A percentile compares a stretch with the other conserved stretches of the same genome.
Evolutionary conservation across 37 sponge, comb jelly and placozoan species (phyloP).

Genomic region (Chondrosia reniformis): DNA sequence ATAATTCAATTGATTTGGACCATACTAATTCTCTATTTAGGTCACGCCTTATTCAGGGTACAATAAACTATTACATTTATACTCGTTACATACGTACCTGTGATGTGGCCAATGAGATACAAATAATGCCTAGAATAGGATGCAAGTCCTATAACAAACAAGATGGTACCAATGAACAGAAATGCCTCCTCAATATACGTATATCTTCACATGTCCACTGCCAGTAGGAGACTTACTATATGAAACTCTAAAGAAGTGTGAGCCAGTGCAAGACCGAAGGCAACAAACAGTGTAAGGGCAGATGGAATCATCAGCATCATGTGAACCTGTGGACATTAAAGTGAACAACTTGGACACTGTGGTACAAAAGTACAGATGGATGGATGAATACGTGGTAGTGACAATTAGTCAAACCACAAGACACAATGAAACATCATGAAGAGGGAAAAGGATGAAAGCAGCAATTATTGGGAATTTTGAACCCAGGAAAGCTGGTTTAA

Average conservation of each 20-base stretch:
- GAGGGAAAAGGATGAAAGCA: not conserved
- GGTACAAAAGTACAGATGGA: too few species aligned
- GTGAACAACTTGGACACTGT: too few species aligned
- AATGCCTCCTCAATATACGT: too few species aligned
- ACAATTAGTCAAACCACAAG: not conserved
- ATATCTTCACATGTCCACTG: too few species aligned
- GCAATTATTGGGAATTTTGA: not conserved
- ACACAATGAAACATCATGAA: not conserved
- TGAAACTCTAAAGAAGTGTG: constrained; percentile 19
- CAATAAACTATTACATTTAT: not conserved
- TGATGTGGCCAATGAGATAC: not conserved
- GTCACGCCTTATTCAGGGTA: not conserved
- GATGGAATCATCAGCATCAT: not conserved
- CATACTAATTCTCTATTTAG: not conserved
- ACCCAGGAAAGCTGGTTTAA: too few species aligned
- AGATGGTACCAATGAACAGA: too few species aligned
- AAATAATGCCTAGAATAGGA: not conserved
- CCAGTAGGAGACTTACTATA: not conserved
- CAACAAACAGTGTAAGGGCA: not conserved
- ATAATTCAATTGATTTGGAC: not conserved
- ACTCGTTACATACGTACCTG: not conserved
- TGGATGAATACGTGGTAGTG: not conserved
- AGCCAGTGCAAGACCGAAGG: not conserved
- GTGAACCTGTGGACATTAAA: constrained; percentile 7
- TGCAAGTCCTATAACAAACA: too few species aligned